A percentile compares a stretch with the other conserved stretches of the same genome.
Conservation (phyloP, 1,140 invertebrate genomes). For the Drosophila varians region DNA sequence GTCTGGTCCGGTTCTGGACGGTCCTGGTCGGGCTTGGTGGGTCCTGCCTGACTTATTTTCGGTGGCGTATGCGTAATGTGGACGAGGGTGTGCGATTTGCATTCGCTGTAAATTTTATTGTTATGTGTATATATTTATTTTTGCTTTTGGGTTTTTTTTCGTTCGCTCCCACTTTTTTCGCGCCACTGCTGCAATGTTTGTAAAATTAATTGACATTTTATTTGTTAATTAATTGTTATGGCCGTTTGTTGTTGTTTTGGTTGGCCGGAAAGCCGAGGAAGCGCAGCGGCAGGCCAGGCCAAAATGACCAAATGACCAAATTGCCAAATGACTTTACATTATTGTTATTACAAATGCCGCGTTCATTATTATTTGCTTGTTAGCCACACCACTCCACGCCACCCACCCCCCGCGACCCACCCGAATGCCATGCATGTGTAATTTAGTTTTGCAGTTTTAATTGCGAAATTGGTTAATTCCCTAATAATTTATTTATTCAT, state of each 20-base stretch:
- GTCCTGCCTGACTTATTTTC: constrained; percentile 48
- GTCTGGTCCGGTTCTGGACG: neutral
- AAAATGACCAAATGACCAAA: constrained; percentile 64
- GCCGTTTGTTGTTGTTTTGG: constrained; percentile 45
- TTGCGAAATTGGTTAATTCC: constrained; percentile 78
- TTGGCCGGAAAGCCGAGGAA: constrained; percentile 16
- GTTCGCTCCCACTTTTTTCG: neutral
- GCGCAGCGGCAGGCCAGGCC: neutral
- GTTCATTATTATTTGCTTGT: constrained; percentile 80
- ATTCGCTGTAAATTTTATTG: constrained; percentile 72
- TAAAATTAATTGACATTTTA: constrained; percentile 83
- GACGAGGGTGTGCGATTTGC: constrained; percentile 9
- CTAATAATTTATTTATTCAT: constrained; percentile 75
- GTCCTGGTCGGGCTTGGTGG: neutral
- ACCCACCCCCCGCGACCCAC: neutral
- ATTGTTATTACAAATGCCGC: constrained; percentile 81
- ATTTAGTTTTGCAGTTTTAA: constrained; percentile 82
- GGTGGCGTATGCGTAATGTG: constrained; percentile 15
- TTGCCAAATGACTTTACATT: constrained; percentile 79
- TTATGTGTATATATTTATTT: constrained; percentile 52
- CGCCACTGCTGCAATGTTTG: constrained; percentile 62
- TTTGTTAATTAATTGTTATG: constrained; percentile 83
- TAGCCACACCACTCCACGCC: too few relatives aligned
- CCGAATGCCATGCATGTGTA: constrained; percentile 75
- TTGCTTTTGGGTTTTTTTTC: constrained; percentile 5